Evolutionary conservation across 2,888 invertebrate genomes (phyloP), one percentile per base, ranked within the genome.

Genomic region (Ochlodes sylvanus): DNA sequence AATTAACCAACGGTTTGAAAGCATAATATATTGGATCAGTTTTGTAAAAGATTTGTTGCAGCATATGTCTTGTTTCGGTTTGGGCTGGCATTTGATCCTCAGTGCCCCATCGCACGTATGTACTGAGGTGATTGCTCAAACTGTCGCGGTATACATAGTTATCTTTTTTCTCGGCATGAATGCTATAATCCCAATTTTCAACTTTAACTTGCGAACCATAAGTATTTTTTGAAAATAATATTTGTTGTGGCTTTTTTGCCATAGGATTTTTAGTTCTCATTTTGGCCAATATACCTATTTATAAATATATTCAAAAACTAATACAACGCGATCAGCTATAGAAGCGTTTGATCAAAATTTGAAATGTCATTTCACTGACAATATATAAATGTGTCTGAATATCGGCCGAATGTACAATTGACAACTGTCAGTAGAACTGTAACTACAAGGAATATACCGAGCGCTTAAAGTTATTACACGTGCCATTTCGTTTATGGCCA

Each of bases 61-160:
- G 81, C 93, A 94, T 94, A 70, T 86, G 81, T 4, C 85, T 82
- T 0, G 94, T 94, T 76, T 93, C 93, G 0, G 94, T 93, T 73
- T 80, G 86, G 10, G 84, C 81, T 9, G 82, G 80, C 4, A 87
- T 88, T 52, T 88, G 85, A 69, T 92, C 89, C 19, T 88, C 78
- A 5, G 71, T 83, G 1, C 94, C 94, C 79, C 87, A 85, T 34
- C 92, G 87, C 9, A 79, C 76, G 76, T 94, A 94, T 5, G 94
- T 94, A 70, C 94, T 93, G 6, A 93, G 27, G 47, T 90, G 88
- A 72, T 94, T 94, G 73, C 93, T 88, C 19, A 91, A 79, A 10
- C 76, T 76, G 70, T 93, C 92, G 17, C 91, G 85, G 71, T 92
- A 94, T 0, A 92, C 89, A 72, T 94, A 87, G 72, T 93, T 92